Evolutionary conservation across 2,113 vertebrate genomes (phyloP).

Genomic region (Ageneiosus marmoratus): DNA sequence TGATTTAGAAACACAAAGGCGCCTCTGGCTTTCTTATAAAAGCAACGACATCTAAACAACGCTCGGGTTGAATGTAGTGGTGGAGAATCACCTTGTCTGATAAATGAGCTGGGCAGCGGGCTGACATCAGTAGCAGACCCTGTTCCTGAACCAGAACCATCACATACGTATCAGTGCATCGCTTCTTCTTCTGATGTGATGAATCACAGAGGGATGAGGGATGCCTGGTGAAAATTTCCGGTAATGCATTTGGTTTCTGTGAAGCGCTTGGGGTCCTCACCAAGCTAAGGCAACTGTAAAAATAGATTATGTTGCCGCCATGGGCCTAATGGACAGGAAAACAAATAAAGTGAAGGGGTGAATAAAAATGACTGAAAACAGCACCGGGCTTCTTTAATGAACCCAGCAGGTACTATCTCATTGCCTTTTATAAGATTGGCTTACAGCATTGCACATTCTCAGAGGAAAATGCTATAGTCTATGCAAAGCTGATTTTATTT

Average conservation of each 20-base stretch:
- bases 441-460: slow-evolving; percentile 62
- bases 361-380: slow-evolving; percentile 66
- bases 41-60: not conserved
- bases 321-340: slow-evolving; percentile 65
- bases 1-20: not conserved
- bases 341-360: slow-evolving; percentile 63
- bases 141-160: slow-evolving; percentile 36
- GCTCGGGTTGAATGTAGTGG: slow-evolving; percentile 10
- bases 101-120: slow-evolving; percentile 28
- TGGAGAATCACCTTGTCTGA: slow-evolving; percentile 20
- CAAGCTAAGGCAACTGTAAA: slow-evolving; percentile 21
- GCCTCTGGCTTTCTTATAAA: not conserved
- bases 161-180: slow-evolving; percentile 18
- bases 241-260: slow-evolving; percentile 20
- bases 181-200: slow-evolving; percentile 42
- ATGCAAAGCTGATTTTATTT: slow-evolving; percentile 17
- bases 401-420: slow-evolving; percentile 51
- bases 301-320: slow-evolving; percentile 52
- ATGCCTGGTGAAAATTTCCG: slow-evolving; percentile 15
- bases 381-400: slow-evolving; percentile 65
- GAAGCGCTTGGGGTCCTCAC: not conserved
- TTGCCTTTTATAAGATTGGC: slow-evolving; percentile 62
- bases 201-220: slow-evolving; percentile 12
- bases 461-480: slow-evolving; percentile 49
- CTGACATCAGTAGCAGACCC: slow-evolving; percentile 16